Evolutionary conservation across 2,113 vertebrate genomes (phyloP).

Genomic region (Speoplatyrhinus poulsoni): DNA sequence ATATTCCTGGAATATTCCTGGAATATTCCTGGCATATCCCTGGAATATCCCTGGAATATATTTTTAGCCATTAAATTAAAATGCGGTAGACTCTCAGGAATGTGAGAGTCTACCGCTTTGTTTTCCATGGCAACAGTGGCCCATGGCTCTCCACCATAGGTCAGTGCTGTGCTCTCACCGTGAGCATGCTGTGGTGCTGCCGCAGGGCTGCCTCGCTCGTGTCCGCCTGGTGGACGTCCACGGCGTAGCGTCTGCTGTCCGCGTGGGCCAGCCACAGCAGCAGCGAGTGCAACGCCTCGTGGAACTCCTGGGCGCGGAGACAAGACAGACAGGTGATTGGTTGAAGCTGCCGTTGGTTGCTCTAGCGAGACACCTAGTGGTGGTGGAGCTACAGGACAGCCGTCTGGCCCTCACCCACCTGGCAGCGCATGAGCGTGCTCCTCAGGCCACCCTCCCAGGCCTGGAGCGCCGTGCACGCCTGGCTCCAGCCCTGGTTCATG

Average conservation of each 20-base stretch:
- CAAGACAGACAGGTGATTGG: not conserved
- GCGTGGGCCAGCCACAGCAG: conserved; percentile 87
- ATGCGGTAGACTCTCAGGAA: too few relatives aligned
- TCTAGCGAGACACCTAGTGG: too few relatives aligned
- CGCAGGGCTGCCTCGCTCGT: conserved; percentile 60
- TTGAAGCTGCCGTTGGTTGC: not conserved
- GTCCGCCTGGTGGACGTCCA: conserved; percentile 61
- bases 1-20: too few relatives aligned
- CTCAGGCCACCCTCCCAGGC: conserved; percentile 81
- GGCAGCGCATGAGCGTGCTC: conserved; percentile 79
- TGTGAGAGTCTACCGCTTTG: too few relatives aligned
- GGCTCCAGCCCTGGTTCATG: conserved; percentile 84
- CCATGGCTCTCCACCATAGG: too few relatives aligned
- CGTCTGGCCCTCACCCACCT: conserved; percentile 70
- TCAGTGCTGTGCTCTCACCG: conserved; percentile 65
- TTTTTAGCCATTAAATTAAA: too few relatives aligned
- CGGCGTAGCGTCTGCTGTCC: conserved; percentile 76
- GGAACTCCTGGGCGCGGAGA: conserved; percentile 83
- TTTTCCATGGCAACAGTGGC: too few relatives aligned
- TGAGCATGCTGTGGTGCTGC: conserved; percentile 73
- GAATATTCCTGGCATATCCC: too few relatives aligned
- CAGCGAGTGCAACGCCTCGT: conserved; percentile 82
- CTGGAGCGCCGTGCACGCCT: conserved; percentile 69
- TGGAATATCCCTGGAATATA: too few relatives aligned
- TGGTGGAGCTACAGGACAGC: too few relatives aligned